Conservation (phyloP, 1,140 invertebrate genomes). For the Armadillidium nasatum region DNA sequence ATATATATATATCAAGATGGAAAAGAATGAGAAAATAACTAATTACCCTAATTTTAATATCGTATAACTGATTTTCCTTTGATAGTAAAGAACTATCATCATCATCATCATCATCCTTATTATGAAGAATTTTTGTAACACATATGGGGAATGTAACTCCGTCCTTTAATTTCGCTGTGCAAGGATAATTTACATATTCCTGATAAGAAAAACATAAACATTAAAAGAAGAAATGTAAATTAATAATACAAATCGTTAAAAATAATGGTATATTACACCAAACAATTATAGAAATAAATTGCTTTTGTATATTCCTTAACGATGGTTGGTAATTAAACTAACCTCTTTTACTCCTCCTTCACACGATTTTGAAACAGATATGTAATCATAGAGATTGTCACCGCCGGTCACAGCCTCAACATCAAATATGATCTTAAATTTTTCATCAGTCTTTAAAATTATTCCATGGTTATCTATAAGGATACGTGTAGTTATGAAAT, state of each 20-base stretch:
- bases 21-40: too few species aligned
- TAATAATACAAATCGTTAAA: background rate
- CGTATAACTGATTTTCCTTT: constrained; percentile 22
- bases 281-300: background rate
- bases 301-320: background rate
- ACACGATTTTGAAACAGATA: background rate
- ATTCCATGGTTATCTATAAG: background rate
- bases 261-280: background rate
- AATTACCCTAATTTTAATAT: constrained; percentile 38
- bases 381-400: constrained; percentile 2
- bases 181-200: constrained; percentile 57
- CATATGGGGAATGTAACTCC: constrained; percentile 60
- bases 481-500: background rate
- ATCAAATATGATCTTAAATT: background rate
- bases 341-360: background rate
- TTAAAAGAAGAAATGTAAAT: background rate
- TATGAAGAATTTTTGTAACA: constrained; percentile 45
- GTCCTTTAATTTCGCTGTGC: constrained; percentile 60
- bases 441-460: background rate
- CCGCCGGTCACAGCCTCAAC: background rate
- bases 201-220: constrained; percentile 29
- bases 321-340: background rate
- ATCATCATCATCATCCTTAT: constrained; percentile 16
- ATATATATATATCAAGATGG: too few species aligned
- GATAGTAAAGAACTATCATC: background rate